Percentiles rank a stretch among this genome's conserved stretches.
Conservation (phyloP, 2,113 vertebrate genomes). For the Megaleporinus macrocephalus region DNA sequence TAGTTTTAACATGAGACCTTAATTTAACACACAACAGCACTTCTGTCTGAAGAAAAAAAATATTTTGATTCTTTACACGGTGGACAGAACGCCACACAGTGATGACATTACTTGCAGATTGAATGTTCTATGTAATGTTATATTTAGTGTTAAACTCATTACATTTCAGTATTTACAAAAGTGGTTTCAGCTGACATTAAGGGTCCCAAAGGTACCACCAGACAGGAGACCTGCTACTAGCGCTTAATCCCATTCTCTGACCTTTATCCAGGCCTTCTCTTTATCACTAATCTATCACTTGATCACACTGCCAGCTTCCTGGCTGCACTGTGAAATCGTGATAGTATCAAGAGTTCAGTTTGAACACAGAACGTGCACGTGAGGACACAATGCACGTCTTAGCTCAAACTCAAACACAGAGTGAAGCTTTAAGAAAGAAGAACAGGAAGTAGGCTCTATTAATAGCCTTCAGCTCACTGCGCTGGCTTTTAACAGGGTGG, state of each 20-base stretch:
- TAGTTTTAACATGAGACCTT: neutral
- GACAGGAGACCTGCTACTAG: neutral
- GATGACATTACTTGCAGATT: neutral
- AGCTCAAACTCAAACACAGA: conserved; percentile 1
- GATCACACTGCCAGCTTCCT: neutral
- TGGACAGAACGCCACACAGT: neutral
- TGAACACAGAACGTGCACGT: neutral
- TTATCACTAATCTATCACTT: neutral
- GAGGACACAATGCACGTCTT: neutral
- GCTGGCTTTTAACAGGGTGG: neutral
- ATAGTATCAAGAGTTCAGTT: neutral
- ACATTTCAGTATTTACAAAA: neutral
- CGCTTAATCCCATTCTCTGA: neutral
- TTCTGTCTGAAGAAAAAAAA: neutral
- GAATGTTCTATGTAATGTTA: too few relatives aligned
- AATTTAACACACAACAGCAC: neutral
- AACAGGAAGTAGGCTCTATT: conserved; percentile 53
- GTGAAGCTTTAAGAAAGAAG: conserved; percentile 25
- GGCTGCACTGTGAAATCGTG: neutral
- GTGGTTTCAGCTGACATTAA: neutral
- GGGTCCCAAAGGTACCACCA: neutral
- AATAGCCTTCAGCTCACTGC: conserved; percentile 24
- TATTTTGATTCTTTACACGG: neutral
- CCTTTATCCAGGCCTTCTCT: neutral
- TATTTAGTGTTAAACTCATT: too few relatives aligned